Percentiles rank a stretch among this genome's conserved stretches.
These are phyloP conservation scores for Melangyna quadrimaculata DNA, from an alignment of 2,888 invertebrate species.

Conservation along the genomic window DNA sequence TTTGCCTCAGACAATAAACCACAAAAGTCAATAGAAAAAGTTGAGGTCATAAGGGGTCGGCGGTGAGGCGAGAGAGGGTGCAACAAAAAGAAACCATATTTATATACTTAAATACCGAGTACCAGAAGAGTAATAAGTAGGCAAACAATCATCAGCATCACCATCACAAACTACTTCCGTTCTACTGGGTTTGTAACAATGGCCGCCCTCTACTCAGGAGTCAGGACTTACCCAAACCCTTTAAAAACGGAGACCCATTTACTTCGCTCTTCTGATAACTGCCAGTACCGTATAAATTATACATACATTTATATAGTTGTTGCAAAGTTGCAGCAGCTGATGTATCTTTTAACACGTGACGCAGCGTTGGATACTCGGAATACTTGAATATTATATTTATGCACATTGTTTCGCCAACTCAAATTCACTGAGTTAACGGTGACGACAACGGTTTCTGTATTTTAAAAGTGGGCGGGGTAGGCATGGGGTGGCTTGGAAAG, in stretches of 20 bases:
- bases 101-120: not conserved
- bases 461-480: not conserved
- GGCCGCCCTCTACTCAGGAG: not conserved
- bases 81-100: constrained; percentile 16
- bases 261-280: constrained; percentile 55
- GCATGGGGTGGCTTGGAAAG: not conserved
- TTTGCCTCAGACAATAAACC: constrained; percentile 12
- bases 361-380: constrained; percentile 39
- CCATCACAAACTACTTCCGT: constrained; percentile 67
- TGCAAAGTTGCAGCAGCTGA: constrained; percentile 38
- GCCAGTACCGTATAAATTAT: not conserved
- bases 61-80: not conserved
- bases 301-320: not conserved
- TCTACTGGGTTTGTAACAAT: constrained; percentile 42
- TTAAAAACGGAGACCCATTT: constrained; percentile 53
- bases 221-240: not conserved
- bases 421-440: constrained; percentile 41
- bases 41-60: not conserved
- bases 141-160: constrained; percentile 66
- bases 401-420: constrained; percentile 57
- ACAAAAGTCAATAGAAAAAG: constrained; percentile 20
- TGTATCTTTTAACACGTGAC: constrained; percentile 46
- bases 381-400: constrained; percentile 65
- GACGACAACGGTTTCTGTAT: not conserved
- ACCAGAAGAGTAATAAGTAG: constrained; percentile 46